phyloP scores from a whole-genome alignment of 1,140 invertebrate genomes.

The Cyphomyrmex costatus region DNA sequence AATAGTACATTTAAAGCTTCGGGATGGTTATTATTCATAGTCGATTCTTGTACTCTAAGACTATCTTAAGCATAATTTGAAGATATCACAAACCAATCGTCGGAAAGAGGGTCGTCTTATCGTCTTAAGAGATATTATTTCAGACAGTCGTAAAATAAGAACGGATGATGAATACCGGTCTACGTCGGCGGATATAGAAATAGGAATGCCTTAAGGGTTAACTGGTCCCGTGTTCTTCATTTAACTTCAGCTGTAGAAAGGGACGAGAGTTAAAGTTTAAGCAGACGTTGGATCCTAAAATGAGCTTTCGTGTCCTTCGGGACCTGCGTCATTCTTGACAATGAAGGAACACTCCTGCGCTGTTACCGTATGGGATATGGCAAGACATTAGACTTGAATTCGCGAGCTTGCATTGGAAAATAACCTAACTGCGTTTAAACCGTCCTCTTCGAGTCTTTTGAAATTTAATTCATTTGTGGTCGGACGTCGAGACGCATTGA shows the following conservation, averaged over 20 bases:
- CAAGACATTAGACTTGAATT: not conserved
- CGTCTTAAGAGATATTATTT: no score
- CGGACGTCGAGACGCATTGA: not conserved
- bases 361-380: not conserved
- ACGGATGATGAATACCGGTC: no score
- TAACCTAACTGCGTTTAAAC: not conserved
- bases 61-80: no score
- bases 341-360: not conserved
- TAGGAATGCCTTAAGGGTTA: not conserved
- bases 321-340: conserved; percentile 20
- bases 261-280: conserved; percentile 6
- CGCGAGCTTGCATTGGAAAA: not conserved
- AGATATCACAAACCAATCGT: no score
- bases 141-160: no score
- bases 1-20: not conserved
- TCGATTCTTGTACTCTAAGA: no score
- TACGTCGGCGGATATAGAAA: not conserved
- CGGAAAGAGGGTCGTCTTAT: no score
- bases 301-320: not conserved
- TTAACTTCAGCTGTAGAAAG: conserved; percentile 1
- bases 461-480: not conserved
- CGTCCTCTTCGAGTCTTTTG: not conserved
- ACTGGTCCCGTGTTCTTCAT: not conserved
- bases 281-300: conserved; percentile 9
- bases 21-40: not conserved